These are phyloP conservation scores for Antheraea yamamai DNA, from an alignment of 2,888 invertebrate species.

Conservation along the genomic window DNA sequence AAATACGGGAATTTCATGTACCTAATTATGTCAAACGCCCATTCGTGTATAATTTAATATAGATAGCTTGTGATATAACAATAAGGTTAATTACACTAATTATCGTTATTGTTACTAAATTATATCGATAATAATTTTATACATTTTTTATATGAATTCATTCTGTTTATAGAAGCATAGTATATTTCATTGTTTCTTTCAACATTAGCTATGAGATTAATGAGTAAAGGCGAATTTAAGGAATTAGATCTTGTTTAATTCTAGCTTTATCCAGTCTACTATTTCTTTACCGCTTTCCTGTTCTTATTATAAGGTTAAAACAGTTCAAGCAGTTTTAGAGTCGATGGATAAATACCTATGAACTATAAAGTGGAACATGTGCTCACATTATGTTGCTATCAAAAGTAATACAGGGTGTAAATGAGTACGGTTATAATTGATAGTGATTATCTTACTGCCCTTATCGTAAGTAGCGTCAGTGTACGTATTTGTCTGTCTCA, in stretches of 20 bases:
- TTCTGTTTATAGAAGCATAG: too few relatives aligned
- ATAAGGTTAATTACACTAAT: conserved; percentile 6
- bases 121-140: not conserved
- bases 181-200: too few relatives aligned
- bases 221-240: too few relatives aligned
- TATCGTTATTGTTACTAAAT: not conserved
- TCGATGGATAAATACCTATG: not conserved
- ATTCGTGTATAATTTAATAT: not conserved
- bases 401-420: not conserved
- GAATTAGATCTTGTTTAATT: not conserved
- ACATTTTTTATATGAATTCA: not conserved
- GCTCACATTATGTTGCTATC: too few relatives aligned
- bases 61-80: not conserved
- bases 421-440: not conserved
- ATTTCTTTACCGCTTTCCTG: not conserved
- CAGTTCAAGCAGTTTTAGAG: not conserved
- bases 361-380: not conserved
- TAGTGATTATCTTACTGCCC: too few relatives aligned
- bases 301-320: not conserved
- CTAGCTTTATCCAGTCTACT: not conserved
- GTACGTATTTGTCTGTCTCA: too few relatives aligned
- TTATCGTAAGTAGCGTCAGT: too few relatives aligned
- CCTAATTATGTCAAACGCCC: not conserved
- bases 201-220: too few relatives aligned
- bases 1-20: not conserved